Evolutionary conservation across 1,140 invertebrate species (phyloP), one percentile per base, ranked within the genome.

Genomic region (Saccostrea cuccullata): DNA sequence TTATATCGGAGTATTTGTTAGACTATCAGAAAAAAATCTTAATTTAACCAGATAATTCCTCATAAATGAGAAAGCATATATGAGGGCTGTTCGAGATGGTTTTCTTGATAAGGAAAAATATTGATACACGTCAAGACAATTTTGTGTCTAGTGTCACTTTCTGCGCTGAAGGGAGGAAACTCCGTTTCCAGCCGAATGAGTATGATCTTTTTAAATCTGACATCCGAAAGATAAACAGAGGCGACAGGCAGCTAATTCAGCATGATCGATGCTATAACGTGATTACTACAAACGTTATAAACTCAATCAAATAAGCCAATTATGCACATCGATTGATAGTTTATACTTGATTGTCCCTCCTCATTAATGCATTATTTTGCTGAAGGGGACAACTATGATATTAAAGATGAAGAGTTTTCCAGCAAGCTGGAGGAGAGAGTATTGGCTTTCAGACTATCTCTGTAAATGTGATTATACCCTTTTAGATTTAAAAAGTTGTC

Each of bases 321-420:
- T 77, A 77, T 17, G 70, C 15, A 30, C 26, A 77, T 77, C 26
- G 70, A 77, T 77, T 77, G 70, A 77, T 77, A 77, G 26, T 30
- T 77, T 77, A 77, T 77, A 26, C 70, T 17, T 36, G 30, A 30
- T 77, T 77, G 70, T 77, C 70, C 70, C 70, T 77, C 23, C 70
- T 77, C 70, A 77, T 77, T 77, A 77, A 77, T 9, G 26, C 70
- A 77, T 36, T 26, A 26, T 77, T 77, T 77, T 11, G 70, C 70
- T 77, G 70, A 77, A 36, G 70, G 70, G 70, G 70, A 77, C 70
- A 77, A 17, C 70, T 26, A 77, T 77, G 70, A 77, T 77, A 77
- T 77, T 77, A 77, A 77, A 77, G 70, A 77, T 77, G 70, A 30
- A 26, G 11, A 77, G 15, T 77, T 77, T 77, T 77, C 23, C 70